A percentile compares a stretch with the other conserved stretches of the same genome.
phyloP scores from a whole-genome alignment of 30 jellyfish, hydroid and myxozoan genomes.

The Clytia hemisphaerica region DNA sequence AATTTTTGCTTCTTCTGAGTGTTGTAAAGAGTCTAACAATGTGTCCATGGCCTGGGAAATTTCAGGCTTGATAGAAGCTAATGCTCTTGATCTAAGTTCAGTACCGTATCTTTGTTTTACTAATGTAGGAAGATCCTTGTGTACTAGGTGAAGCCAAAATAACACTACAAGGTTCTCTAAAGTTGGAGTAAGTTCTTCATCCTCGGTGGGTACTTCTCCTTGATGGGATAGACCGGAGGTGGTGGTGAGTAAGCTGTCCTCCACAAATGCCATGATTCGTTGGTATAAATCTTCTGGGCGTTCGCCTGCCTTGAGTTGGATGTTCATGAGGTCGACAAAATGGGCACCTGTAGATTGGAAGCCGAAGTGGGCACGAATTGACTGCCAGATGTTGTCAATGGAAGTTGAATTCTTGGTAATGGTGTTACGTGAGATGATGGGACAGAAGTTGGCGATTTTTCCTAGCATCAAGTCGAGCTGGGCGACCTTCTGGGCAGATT shows the following conservation, averaged over 20 bases:
- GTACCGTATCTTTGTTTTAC: constrained; percentile 30
- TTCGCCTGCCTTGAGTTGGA: too few relatives aligned
- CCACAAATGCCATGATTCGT: background rate
- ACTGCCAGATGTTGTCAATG: background rate
- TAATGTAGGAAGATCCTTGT: constrained; percentile 10
- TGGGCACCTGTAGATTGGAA: background rate
- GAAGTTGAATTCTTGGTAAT: background rate
- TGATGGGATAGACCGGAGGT: background rate
- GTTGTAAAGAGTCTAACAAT: background rate
- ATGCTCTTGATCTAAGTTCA: constrained; percentile 9
- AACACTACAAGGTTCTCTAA: constrained; percentile 10
- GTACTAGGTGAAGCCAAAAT: constrained; percentile 18
- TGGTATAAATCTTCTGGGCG: constrained; percentile 32
- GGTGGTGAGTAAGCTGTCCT: background rate
- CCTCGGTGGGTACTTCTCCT: background rate
- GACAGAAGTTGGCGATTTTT: constrained; percentile 6
- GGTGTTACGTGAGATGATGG: constrained; percentile 9
- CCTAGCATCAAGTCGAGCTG: constrained; percentile 10
- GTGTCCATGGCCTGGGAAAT: constrained; percentile 18
- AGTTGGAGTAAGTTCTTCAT: constrained; percentile 4
- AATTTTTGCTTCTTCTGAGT: background rate
- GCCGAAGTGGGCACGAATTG: background rate
- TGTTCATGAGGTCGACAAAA: background rate
- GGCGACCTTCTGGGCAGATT: background rate
- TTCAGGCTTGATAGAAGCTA: constrained; percentile 23